Base-by-base conservation (phyloP, 2,113 vertebrate species). In the Corythaeola cristata region DNA sequence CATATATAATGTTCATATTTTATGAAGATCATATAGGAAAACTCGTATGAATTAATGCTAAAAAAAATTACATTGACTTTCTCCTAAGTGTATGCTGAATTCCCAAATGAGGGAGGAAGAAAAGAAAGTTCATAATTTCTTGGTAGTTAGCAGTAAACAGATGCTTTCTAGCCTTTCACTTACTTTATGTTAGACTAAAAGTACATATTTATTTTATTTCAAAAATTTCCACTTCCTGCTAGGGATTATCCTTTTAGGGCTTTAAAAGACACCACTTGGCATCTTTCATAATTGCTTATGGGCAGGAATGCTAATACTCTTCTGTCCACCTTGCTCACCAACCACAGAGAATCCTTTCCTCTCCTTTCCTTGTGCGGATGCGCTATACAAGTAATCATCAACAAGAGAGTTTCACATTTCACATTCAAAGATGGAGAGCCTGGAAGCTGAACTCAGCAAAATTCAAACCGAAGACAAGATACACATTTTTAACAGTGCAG, bases 381-480 rank as follows among this genome's bases (percentile, higher is more conserved):
- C 77, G 52, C 83, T 79, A 20, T 18, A 3, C 44, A 56, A 93
- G 66, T 64, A 53, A 91, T 71, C 62, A 83, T 69, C 67, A 90
- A 56, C 10, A 82, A 60, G 35, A 41, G 9, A 50, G 10, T 50
- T 81, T 90, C 69, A 68, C 60, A 39, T 94, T 94, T 83, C 59
- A 62, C 32, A 56, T 91, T 91, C 80, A 60, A 78, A 89, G 56
- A 80, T 30, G 56, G 49, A 75, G 26, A 85, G 35, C 49, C 69
- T 95, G 75, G 66, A 92, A 94, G 60, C 76, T 93, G 85, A 93
- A 90, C 52, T 89, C 81, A 84, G 92, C 52, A 89, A 92, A 97
- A 84, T 69, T 93, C 74, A 93, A 75, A 84, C 32, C 89, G 85
- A 37, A 88, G 89, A 80, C n/a, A 87, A 64, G 66, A 50, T 41